phyloP scores from a whole-genome alignment of 2,797 vertebrate genomes.

The Corythornis leucogaster region DNA sequence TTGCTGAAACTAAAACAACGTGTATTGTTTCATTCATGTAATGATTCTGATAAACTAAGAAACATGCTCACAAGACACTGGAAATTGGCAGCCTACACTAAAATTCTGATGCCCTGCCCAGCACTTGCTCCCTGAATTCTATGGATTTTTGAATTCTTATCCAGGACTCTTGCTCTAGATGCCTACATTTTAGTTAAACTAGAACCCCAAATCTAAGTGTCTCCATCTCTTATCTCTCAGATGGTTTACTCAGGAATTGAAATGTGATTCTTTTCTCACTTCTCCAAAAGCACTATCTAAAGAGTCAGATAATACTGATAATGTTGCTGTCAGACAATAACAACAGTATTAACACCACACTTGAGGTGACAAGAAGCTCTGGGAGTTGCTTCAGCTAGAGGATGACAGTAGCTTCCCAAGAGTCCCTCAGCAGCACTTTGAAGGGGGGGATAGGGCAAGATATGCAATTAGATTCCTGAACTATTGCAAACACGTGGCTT shows the following conservation, averaged over 20 bases:
- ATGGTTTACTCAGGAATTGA: not conserved
- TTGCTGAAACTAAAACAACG: not conserved
- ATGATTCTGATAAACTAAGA: not conserved
- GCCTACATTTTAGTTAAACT: not conserved
- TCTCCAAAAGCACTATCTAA: not conserved
- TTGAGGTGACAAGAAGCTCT: not conserved
- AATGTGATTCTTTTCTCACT: not conserved
- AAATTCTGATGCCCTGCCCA: not conserved
- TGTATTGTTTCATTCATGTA: not conserved
- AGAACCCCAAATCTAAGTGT: not conserved
- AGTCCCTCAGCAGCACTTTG: not conserved
- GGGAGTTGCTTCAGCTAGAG: not conserved
- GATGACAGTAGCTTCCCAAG: not conserved
- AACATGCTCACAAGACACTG: not conserved
- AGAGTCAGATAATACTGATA: not conserved
- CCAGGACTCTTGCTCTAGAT: not conserved
- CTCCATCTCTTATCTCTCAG: not conserved
- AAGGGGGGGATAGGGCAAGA: fast-evolving
- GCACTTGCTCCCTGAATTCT: not conserved
- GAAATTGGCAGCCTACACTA: not conserved
- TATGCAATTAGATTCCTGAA: not conserved
- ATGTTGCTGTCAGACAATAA: too few relatives aligned
- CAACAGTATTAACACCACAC: not conserved
- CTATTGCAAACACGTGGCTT: not conserved
- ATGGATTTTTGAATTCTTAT: not conserved